phyloP scores from a whole-genome alignment of 2,888 invertebrate species.

The Nezara viridula region DNA sequence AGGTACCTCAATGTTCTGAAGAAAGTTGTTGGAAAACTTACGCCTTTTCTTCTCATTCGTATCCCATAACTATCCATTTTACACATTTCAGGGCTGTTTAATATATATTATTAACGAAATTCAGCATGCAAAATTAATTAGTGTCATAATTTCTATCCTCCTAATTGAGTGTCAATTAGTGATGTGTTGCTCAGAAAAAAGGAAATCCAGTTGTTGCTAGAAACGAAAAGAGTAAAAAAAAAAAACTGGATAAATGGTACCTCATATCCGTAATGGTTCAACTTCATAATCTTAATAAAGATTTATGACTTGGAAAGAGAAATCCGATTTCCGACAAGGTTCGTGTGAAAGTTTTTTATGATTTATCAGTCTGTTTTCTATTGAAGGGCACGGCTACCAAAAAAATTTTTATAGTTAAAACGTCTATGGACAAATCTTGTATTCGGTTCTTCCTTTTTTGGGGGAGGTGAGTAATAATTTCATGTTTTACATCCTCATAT shows the following conservation, averaged over 20 bases:
- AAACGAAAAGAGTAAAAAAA: background rate
- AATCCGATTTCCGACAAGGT: background rate
- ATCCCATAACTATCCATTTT: background rate
- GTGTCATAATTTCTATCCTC: background rate
- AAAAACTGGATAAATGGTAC: background rate
- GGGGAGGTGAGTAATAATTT: background rate
- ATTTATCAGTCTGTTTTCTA: background rate
- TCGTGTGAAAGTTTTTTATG: background rate
- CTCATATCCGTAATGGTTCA: background rate
- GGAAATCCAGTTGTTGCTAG: background rate
- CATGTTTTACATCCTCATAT: no score
- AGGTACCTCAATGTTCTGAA: background rate
- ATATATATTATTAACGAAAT: background rate
- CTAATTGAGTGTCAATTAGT: background rate
- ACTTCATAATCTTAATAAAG: conserved; percentile 26
- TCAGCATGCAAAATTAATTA: background rate
- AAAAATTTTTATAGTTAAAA: background rate
- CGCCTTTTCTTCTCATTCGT: background rate
- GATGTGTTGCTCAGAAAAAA: no score
- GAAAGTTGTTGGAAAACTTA: background rate
- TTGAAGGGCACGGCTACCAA: background rate
- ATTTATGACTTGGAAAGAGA: conserved; percentile 1
- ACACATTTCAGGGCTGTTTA: background rate
- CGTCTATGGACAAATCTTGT: background rate
- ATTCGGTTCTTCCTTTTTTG: background rate